Evolutionary conservation across 64 coral and sea anemone genomes (phyloP), one percentile per base, ranked within the genome.

Genomic region (Platygyra sinensis): DNA sequence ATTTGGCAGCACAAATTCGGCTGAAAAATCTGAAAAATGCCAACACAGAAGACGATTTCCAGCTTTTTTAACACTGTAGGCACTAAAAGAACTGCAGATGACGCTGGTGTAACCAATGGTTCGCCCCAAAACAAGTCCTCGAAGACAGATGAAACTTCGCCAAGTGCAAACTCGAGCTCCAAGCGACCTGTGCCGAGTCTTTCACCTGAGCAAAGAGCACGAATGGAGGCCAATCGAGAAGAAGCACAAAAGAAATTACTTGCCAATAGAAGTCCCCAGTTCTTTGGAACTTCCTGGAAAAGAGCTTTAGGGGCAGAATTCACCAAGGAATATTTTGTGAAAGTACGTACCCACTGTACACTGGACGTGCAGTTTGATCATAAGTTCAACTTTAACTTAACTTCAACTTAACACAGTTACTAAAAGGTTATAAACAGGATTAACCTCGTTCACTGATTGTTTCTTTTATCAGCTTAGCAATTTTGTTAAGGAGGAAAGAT

Each of bases 301-400:
- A 99, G 91, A 88, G 94, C 97, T 67, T 75, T 99, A 22, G 54
- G 28, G 13, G 75, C 91, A 39, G 97, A 99, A n/a, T 99, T 99
- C 59, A 86, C 74, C 72, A 99, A 99, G 76, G 97, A 93, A 19
- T 99, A 99, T 85, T 99, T 96, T 31, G 60, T 86, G 33, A 95
- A 91, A 73, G 96, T 95, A 72, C 42, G 7, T 73, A 42, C 16
- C n/a, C 38, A 65, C 8, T 65, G 33, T 36, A 36, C 33, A 36
- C 33, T 36, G 33, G 1, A 36, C 33, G 33, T 22, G n/a, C 24
- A 18, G 62, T 22, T 65, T 20, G 24, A 24, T 65, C 62, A 8
- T 46, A 8, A 46, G 42, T 46, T 46, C 42, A 46, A 46, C 42
- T 46, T 46, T 5, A 46, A 8, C n/a, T 46, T 46, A 46, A 46